A percentile compares a stretch with the other conserved stretches of the same genome.
These are phyloP conservation scores for Myotis vivesi DNA, from an alignment of 2,797 vertebrate genomes.

Conservation along the genomic window DNA sequence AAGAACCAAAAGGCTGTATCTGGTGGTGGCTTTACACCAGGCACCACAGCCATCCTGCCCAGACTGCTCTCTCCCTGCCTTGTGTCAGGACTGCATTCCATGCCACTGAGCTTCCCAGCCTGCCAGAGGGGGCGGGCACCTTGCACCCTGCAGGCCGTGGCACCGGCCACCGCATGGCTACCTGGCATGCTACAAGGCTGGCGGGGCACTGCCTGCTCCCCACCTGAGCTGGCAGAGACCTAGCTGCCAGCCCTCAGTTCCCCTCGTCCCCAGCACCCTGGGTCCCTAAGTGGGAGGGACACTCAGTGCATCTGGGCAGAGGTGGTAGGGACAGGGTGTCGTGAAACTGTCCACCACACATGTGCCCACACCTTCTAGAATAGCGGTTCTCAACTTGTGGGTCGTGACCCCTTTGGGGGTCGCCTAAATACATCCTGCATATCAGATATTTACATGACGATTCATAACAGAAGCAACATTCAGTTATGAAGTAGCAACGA, in stretches of 20 bases:
- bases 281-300: background rate
- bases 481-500: too few species aligned
- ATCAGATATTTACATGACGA: too few species aligned
- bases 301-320: background rate
- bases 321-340: too few species aligned
- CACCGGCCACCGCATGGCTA: too few species aligned
- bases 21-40: fast-evolving
- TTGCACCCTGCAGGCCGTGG: too few species aligned
- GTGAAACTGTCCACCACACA: fast-evolving
- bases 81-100: fast-evolving
- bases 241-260: background rate
- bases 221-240: fast-evolving
- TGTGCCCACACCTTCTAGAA: fast-evolving
- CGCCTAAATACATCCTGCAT: too few species aligned
- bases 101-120: background rate
- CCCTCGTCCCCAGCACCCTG: too few species aligned
- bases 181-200: background rate
- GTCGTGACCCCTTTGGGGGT: too few species aligned
- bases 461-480: too few species aligned
- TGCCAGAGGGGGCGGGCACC: fast-evolving
- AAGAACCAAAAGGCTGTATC: background rate
- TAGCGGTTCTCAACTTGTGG: too few species aligned
- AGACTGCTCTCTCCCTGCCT: background rate
- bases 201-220: background rate
- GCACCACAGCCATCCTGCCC: background rate